phyloP scores from a whole-genome alignment of 2,113 vertebrate genomes.

The Sylvia atricapilla region DNA sequence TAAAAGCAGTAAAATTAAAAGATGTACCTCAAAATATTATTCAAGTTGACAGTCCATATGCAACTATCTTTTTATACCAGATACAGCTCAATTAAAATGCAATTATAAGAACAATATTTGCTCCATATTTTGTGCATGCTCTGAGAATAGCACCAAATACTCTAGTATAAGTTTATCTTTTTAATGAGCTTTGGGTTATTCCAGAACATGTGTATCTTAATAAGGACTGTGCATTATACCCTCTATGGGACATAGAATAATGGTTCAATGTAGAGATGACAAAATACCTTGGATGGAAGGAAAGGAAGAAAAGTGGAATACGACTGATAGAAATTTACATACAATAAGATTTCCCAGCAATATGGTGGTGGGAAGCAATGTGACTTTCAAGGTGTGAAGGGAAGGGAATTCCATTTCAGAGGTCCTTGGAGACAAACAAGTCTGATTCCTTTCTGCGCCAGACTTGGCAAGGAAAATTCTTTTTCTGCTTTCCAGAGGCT shows the following conservation, averaged over 20 bases:
- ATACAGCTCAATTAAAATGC: slow-evolving; percentile 67
- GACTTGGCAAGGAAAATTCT: not conserved
- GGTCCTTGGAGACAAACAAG: not conserved
- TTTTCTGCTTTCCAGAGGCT: not conserved
- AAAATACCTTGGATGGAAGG: not conserved
- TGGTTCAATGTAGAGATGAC: slow-evolving; percentile 9
- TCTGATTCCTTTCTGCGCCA: not conserved
- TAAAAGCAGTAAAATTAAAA: slow-evolving; percentile 77
- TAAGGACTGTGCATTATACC: slow-evolving; percentile 16
- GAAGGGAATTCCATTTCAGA: not conserved
- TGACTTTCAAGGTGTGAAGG: not conserved
- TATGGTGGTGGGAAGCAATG: not conserved
- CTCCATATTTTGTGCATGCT: slow-evolving; percentile 51
- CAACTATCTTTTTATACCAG: slow-evolving; percentile 50
- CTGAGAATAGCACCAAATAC: slow-evolving; percentile 20
- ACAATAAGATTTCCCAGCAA: slow-evolving; percentile 16
- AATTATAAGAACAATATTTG: slow-evolving; percentile 60
- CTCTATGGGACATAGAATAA: slow-evolving; percentile 45
- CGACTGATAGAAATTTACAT: not conserved
- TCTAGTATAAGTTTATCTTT: slow-evolving; percentile 53
- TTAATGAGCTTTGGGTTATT: slow-evolving; percentile 58
- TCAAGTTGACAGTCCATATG: slow-evolving; percentile 54
- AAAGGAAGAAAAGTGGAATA: slow-evolving; percentile 1
- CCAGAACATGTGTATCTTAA: slow-evolving; percentile 31
- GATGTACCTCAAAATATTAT: slow-evolving; percentile 71